phyloP scores from a whole-genome alignment of 2,888 invertebrate genomes.

The Cryptocephalus primarius region DNA sequence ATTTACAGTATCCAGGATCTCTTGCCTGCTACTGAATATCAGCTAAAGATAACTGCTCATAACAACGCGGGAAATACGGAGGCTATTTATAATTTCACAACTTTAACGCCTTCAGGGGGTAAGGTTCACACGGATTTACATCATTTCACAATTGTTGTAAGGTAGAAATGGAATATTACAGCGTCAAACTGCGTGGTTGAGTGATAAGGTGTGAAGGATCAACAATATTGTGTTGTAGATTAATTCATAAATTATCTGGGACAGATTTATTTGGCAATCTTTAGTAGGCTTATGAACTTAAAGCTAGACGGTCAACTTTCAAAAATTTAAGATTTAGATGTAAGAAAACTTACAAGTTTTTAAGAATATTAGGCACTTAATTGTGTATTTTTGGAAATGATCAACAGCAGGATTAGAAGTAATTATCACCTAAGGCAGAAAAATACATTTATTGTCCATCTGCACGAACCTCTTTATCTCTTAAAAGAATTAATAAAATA shows the following conservation, averaged over 20 bases:
- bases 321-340: too few species aligned
- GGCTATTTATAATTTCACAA: conserved; percentile 76
- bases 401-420: too few species aligned
- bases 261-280: too few species aligned
- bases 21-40: conserved; percentile 64
- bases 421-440: too few species aligned
- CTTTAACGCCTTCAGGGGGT: conserved; percentile 67
- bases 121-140: conserved; percentile 23
- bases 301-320: too few species aligned
- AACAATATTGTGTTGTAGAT: too few species aligned
- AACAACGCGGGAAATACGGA: conserved; percentile 80
- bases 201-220: not conserved
- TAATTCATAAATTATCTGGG: not conserved
- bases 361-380: too few species aligned
- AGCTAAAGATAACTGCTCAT: conserved; percentile 65
- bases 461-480: too few species aligned
- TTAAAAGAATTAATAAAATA: too few species aligned
- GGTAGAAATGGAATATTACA: too few species aligned
- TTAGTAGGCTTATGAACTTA: not conserved
- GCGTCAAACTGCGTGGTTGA: not conserved
- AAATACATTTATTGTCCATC: too few species aligned
- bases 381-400: not conserved
- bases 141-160: not conserved
- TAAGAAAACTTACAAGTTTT: too few species aligned
- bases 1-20: conserved; percentile 71